phyloP scores from a whole-genome alignment of 2,113 vertebrate genomes.

The Myrmecophaga tridactyla region DNA sequence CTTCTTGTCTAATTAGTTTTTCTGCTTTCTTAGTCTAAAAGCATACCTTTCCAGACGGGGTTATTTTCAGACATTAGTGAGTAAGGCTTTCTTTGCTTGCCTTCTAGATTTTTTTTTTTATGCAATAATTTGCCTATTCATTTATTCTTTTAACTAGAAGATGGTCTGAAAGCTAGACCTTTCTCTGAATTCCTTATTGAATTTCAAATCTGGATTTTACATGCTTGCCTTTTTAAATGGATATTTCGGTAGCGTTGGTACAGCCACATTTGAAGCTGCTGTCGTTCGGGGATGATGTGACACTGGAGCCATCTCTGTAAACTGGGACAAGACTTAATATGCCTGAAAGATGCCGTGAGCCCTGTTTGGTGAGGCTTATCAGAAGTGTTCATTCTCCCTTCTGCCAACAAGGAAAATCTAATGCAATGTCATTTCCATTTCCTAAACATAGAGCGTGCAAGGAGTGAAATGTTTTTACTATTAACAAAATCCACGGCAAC shows the following conservation, averaged over 20 bases:
- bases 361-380: neutral
- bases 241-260: neutral
- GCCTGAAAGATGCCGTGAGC: neutral
- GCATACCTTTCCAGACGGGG: slow-evolving; percentile 85
- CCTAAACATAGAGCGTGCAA: neutral
- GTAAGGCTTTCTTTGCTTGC: slow-evolving; percentile 74
- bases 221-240: slow-evolving; percentile 50
- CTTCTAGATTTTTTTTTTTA: slow-evolving; percentile 70
- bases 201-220: slow-evolving; percentile 71
- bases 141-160: slow-evolving; percentile 66
- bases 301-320: neutral
- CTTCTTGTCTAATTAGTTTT: slow-evolving; percentile 89
- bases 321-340: slow-evolving; percentile 26
- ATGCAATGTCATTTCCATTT: neutral
- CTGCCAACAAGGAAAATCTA: neutral
- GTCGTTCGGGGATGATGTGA: neutral
- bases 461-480: neutral
- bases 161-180: slow-evolving; percentile 52
- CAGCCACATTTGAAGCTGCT: neutral
- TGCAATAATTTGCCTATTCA: slow-evolving; percentile 74
- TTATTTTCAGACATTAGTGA: slow-evolving; percentile 82
- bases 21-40: slow-evolving; percentile 86
- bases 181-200: slow-evolving; percentile 60
- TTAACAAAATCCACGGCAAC: neutral
- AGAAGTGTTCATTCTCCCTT: neutral